Evolutionary conservation across 2,113 vertebrate genomes (phyloP).

Genomic region (Apteryx owenii): DNA sequence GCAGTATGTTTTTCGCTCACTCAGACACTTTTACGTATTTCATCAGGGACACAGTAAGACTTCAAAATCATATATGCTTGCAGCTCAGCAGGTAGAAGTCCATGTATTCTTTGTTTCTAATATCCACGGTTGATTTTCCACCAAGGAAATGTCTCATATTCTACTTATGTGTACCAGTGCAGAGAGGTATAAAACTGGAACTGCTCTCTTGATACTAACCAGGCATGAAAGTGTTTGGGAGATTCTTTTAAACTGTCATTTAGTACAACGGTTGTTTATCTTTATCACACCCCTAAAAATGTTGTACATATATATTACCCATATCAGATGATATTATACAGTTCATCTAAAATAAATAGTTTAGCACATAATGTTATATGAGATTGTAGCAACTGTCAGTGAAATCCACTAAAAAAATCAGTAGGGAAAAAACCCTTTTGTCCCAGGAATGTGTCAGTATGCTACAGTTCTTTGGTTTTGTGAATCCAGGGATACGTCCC

Average conservation of each 20-base stretch:
- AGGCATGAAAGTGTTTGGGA: neutral
- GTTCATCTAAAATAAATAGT: neutral
- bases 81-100: neutral
- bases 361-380: neutral
- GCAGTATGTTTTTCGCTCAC: neutral
- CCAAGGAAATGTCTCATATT: neutral
- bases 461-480: neutral
- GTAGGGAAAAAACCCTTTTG: neutral
- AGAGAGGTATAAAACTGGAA: neutral
- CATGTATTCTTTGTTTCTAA: neutral
- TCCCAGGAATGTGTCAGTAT: neutral
- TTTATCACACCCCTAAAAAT: accelerated
- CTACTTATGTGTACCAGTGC: neutral
- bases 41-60: neutral
- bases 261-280: neutral
- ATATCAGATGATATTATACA: neutral
- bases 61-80: neutral
- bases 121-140: neutral
- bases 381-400: neutral
- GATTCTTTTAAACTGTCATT: neutral
- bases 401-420: neutral
- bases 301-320: neutral
- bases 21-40: neutral
- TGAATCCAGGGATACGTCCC: neutral
- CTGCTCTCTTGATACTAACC: neutral